A percentile compares a stretch with the other conserved stretches of the same genome.
Conservation (phyloP, 2,797 vertebrate species). For the Hipposideros larvatus region DNA sequence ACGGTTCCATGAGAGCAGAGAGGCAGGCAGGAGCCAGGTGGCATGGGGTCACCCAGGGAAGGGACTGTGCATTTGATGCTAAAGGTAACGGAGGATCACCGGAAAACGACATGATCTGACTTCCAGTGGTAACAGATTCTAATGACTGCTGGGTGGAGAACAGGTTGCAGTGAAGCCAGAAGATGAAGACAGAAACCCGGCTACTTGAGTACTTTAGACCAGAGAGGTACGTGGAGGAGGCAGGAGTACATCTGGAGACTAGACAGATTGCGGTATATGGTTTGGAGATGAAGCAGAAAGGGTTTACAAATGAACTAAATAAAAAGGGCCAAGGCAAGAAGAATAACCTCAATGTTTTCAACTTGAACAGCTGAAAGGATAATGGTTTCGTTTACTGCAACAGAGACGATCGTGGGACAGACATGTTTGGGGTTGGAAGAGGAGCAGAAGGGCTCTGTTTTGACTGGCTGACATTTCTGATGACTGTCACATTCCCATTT, state of each 20-base stretch:
- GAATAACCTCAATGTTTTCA: background rate
- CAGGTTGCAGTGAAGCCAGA: background rate
- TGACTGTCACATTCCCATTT: background rate
- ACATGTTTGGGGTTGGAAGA: background rate
- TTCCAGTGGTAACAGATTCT: background rate
- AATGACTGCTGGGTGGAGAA: background rate
- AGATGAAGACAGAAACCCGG: background rate
- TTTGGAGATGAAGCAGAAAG: background rate
- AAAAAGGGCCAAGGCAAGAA: background rate
- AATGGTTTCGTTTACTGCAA: background rate
- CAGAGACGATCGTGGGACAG: background rate
- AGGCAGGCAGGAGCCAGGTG: background rate
- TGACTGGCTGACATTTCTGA: background rate
- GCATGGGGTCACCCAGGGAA: background rate
- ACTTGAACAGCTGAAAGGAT: background rate
- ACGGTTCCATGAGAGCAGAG: background rate
- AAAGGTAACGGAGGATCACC: background rate
- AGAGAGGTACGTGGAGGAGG: background rate
- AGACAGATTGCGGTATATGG: background rate
- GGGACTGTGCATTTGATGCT: background rate
- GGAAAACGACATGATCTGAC: background rate
- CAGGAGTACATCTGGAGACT: background rate
- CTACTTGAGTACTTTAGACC: background rate
- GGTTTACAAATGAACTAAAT: background rate
- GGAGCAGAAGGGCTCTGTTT: background rate